Percentiles rank a stretch among this genome's conserved stretches.
These are phyloP conservation scores for Platalea minor DNA, from an alignment of 2,797 vertebrate species.

Conservation along the genomic window DNA sequence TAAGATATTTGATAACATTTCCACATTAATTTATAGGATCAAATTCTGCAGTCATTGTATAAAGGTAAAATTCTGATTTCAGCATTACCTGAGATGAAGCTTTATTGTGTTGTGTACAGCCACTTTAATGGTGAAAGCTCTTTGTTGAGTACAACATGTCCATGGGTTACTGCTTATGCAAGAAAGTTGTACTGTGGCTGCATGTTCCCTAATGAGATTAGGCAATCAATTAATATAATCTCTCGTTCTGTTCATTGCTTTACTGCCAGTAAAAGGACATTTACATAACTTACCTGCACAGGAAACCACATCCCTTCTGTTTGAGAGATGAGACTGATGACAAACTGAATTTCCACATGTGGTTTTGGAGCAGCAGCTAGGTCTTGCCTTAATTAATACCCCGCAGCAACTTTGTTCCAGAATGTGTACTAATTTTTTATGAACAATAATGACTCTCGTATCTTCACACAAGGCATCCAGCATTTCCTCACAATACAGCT, in stretches of 20 bases:
- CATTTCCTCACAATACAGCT: constrained; percentile 2
- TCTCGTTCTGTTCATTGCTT: constrained; percentile 77
- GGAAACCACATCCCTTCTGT: constrained; percentile 78
- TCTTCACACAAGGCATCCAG: not conserved
- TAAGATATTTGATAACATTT: not conserved
- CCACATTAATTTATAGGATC: not conserved
- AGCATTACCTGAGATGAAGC: not conserved
- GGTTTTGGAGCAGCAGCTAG: constrained; percentile 31
- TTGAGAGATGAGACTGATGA: constrained; percentile 20
- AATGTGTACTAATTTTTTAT: constrained; percentile 11
- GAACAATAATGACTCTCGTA: not conserved
- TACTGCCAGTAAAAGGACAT: constrained; percentile 75
- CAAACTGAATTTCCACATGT: constrained; percentile 1
- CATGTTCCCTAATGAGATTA: constrained; percentile 65
- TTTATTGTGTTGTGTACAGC: not conserved
- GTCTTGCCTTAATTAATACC: constrained; percentile 28
- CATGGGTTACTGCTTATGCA: constrained; percentile 51
- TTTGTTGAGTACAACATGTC: not conserved
- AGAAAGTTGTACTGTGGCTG: constrained; percentile 22
- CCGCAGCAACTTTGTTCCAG: constrained; percentile 24
- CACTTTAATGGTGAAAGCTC: not conserved
- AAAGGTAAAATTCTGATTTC: not conserved
- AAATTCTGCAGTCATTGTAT: not conserved
- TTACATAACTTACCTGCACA: constrained; percentile 81
- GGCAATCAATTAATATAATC: constrained; percentile 43